Conservation (phyloP, 2,797 vertebrate species). For the Buceros bicornis region DNA sequence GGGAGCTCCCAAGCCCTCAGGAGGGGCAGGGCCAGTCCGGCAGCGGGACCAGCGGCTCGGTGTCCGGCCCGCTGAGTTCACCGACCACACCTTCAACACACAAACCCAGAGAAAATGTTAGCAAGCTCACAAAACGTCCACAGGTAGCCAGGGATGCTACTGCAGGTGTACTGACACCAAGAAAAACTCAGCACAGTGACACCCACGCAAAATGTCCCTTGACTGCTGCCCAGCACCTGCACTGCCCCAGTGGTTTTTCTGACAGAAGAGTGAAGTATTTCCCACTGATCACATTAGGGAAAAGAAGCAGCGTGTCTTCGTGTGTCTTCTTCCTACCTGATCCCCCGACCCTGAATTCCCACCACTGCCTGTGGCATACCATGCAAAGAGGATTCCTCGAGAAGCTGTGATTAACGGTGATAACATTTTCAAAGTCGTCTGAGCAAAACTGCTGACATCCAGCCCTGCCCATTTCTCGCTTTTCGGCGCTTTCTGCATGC, state of each 20-base stretch:
- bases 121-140: neutral
- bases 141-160: neutral
- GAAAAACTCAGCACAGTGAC: accelerated
- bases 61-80: slow-evolving; percentile 87
- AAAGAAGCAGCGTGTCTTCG: neutral
- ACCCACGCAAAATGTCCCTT: neutral
- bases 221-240: neutral
- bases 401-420: neutral
- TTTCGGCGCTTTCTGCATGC: neutral
- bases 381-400: neutral
- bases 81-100: slow-evolving; percentile 86
- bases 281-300: neutral
- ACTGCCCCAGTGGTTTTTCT: neutral
- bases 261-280: neutral
- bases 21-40: slow-evolving; percentile 89
- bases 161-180: neutral
- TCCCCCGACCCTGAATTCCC: neutral
- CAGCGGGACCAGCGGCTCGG: slow-evolving; percentile 87
- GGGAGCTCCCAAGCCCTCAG: slow-evolving; percentile 86
- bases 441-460: neutral
- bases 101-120: neutral
- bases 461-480: neutral
- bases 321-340: neutral
- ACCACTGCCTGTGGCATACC: neutral
- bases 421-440: neutral